A percentile compares a stretch with the other conserved stretches of the same genome.
Evolutionary conservation across 2,888 invertebrate species (phyloP).

Genomic region (Chelonus formosanus): DNA sequence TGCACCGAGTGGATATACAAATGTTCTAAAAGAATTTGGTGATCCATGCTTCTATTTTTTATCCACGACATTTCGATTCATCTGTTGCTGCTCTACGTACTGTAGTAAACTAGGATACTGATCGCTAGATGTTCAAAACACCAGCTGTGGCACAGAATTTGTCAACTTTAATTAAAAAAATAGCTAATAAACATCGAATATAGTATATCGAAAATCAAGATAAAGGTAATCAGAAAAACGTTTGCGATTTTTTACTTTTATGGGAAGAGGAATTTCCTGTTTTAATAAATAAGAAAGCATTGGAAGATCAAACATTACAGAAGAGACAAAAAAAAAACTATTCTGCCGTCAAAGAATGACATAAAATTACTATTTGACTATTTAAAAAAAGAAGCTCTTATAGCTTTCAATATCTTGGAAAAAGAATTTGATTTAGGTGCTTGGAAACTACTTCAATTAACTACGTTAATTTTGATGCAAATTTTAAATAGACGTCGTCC

Average conservation of each 20-base stretch:
- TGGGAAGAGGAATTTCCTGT: constrained; percentile 11
- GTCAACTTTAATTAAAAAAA: constrained; percentile 34
- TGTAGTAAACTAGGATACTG: constrained; percentile 26
- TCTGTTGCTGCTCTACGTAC: constrained; percentile 10
- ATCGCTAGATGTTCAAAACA: constrained; percentile 15
- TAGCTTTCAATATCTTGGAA: constrained; percentile 8
- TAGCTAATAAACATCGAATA: constrained; percentile 22
- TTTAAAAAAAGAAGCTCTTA: constrained; percentile 8
- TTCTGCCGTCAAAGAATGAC: constrained; percentile 28
- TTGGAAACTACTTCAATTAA: constrained; percentile 23
- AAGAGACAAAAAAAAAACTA: constrained; percentile 30
- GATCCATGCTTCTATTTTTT: constrained; percentile 29
- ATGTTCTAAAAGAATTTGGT: no score
- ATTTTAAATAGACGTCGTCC: constrained; percentile 33
- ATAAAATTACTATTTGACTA: constrained; percentile 27
- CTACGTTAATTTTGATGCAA: constrained; percentile 23
- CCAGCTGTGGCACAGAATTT: constrained; percentile 33
- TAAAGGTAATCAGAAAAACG: constrained; percentile 4
- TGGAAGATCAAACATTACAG: constrained; percentile 29
- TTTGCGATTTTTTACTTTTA: constrained; percentile 26
- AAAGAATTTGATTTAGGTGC: constrained; percentile 12
- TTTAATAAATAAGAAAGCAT: constrained; percentile 31
- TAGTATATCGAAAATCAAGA: constrained; percentile 29
- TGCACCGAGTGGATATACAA: no score
- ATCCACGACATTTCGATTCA: constrained; percentile 22